Evolutionary conservation across 2,113 vertebrate species (phyloP).

Genomic region (Corythaixoides concolor): DNA sequence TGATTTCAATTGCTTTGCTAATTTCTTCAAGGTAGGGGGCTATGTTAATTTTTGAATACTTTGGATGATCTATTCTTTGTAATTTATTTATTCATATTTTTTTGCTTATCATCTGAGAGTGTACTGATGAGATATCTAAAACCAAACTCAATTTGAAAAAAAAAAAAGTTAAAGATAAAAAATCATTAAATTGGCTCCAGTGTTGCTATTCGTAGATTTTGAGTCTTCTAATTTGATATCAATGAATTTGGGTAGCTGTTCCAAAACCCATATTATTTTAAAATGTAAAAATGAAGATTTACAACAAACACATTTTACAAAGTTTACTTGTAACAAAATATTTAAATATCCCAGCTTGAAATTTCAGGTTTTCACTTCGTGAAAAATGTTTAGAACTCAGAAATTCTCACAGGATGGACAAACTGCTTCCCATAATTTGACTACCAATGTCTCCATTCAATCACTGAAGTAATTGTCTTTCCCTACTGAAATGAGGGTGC

Average conservation of each 20-base stretch:
- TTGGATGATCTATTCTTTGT: neutral
- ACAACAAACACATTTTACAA: neutral
- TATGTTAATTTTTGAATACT: neutral
- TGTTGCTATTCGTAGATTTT: neutral
- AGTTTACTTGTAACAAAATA: neutral
- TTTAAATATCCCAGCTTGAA: neutral
- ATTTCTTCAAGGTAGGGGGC: slow-evolving; percentile 37
- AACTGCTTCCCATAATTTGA: neutral
- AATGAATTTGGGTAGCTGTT: neutral
- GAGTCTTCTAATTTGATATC: neutral
- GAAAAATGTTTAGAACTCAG: neutral
- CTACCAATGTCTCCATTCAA: neutral
- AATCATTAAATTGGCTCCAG: rapidly evolving
- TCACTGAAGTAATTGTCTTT: neutral
- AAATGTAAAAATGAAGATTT: neutral
- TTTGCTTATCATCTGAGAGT: neutral
- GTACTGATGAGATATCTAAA: neutral
- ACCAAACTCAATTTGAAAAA: neutral
- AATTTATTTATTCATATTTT: neutral
- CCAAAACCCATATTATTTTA: neutral
- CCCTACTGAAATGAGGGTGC: neutral
- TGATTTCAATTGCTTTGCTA: slow-evolving; percentile 25
- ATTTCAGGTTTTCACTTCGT: neutral
- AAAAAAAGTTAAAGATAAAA: neutral
- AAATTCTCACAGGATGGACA: neutral